Conservation (phyloP, 2,113 vertebrate genomes). For the Gymnobelideus leadbeateri region DNA sequence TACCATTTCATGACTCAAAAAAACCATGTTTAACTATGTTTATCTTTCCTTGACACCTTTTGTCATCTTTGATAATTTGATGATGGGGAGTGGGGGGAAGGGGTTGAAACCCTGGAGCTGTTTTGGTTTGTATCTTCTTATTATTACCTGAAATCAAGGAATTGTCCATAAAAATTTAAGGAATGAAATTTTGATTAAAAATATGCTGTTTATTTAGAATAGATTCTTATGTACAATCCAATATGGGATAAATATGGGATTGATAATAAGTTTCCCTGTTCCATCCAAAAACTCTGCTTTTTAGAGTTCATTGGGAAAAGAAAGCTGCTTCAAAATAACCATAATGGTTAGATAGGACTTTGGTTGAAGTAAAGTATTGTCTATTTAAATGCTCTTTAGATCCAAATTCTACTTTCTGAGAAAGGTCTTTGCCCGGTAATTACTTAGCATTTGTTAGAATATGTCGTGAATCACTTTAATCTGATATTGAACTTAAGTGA, state of each 20-base stretch:
- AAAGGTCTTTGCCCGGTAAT: constrained; percentile 20
- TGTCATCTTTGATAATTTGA: not conserved
- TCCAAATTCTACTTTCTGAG: constrained; percentile 9
- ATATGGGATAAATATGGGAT: constrained; percentile 11
- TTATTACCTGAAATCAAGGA: not conserved
- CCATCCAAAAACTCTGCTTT: not conserved
- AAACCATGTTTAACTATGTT: not conserved
- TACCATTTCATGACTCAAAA: not conserved
- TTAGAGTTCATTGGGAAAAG: constrained; percentile 4
- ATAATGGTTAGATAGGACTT: not conserved
- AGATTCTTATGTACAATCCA: constrained; percentile 4
- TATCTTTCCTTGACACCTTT: not conserved
- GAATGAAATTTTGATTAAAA: not conserved
- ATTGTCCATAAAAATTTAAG: not conserved
- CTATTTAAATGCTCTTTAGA: not conserved
- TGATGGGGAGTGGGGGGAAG: not conserved
- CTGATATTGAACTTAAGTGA: not conserved
- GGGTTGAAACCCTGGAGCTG: not conserved
- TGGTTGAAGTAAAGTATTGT: not conserved
- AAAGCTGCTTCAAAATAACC: not conserved
- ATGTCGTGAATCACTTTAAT: not conserved
- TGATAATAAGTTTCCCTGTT: not conserved
- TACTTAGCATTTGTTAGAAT: not conserved
- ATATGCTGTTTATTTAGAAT: not conserved
- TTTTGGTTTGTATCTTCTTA: not conserved